Evolutionary conservation across 1,140 invertebrate species (phyloP), one percentile per base, ranked within the genome.

Genomic region (Heliconius himera): DNA sequence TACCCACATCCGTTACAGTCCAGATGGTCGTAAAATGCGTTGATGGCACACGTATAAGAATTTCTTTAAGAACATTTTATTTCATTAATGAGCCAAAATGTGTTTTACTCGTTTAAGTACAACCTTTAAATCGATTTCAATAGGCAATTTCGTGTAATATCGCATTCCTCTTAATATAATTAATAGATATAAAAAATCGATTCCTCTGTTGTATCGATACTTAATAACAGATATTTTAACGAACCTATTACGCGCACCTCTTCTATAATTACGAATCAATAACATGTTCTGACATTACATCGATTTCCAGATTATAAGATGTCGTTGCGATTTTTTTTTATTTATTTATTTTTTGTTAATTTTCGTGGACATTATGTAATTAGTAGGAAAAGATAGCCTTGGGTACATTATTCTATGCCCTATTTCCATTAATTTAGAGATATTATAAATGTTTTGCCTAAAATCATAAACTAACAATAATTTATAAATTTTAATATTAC

Each of bases 101-200:
- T 66, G 60, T 66, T 66, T 66, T 66, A 66, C 3, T 29, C 60
- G 22, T 29, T 66, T 16, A 66, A 66, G 60, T 66, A 66, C 22
- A 5, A 16, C 22, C 22, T 26, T 66, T 66, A 66, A 26, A 66
- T 11, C 60, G 22, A 66, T 66, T 66, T 66, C 26, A 26, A 66
- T 66, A 66, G 60, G 60, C 11, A 26, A 66, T 66, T 66, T 66
- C 22, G 11, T 26, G 60, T 66, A 16, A 66, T 29, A 66, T 66
- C 22, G 60, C 60, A 66, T 66, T 66, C 60, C 22, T 66, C 26
- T 29, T 26, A 66, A 66, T 29, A 66, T 66, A 66, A 66, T 66
- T 66, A 66, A 66, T 66, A 66, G 60, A 66, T 66, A 66, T 66
- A 13, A 66, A 66, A 66, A 66, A 66, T 66, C 60, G 60, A 66